Evolutionary conservation across 2,797 vertebrate species (phyloP), one percentile per base, ranked within the genome.

Genomic region (Periparus ater): DNA sequence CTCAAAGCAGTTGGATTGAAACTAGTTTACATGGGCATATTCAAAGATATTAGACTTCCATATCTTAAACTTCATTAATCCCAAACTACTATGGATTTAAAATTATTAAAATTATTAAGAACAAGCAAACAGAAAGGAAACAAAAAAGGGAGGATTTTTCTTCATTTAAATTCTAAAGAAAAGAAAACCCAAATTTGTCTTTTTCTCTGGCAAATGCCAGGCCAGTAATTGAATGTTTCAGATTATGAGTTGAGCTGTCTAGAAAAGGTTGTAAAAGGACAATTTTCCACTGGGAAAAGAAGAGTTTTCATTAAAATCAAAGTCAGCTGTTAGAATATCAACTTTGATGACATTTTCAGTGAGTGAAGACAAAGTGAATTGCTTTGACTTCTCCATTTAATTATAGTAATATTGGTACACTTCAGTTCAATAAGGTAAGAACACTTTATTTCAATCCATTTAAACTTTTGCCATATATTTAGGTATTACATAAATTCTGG

Each of bases 221-320:
- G 91, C 89, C 89, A 95, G 92, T 93, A 90, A 96, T 77, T 77
- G 88, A 94, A 91, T 77, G 67, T 76, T 88, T 88, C 84, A 91
- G 84, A 94, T 89, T 96, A 96, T 76, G 87, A 91, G 72, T 58
- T 85, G 62, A 91, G 68, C 62, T 91, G 47, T 72, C 79, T 95
- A 68, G 75, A 92, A 85, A 76, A 85, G 58, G 47, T 62, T 93
- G 40, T 74, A 89, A 96, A 93, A 94, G 82, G 82, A 96, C 67
- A 70, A 78, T 89, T 93, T 92, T 93, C 85, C 62, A 89, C 66
- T 26, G 72, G 57, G 60, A 40, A 63, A 62, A 87, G 60, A 92
- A 73, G 90, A 67, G 29, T 87, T 95, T 95, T 94, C 87, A 96
- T 92, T 96, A 91, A 94, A 91, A 96, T 81, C 82, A 92, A 93